Evolutionary conservation across 1,140 invertebrate species (phyloP), one percentile per base, ranked within the genome.

Genomic region (Acromyrmex charruanus): DNA sequence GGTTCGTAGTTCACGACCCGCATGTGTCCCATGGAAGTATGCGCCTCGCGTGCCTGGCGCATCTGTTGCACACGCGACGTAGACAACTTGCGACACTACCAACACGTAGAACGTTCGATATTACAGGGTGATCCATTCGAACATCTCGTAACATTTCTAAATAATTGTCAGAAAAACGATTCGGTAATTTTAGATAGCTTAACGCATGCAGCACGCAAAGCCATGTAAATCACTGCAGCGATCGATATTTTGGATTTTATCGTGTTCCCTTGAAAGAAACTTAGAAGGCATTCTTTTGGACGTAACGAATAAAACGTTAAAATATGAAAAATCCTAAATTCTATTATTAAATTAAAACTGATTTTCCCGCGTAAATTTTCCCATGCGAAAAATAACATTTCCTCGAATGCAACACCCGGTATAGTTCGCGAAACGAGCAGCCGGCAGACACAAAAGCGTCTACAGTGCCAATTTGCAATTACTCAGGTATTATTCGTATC

Each of bases 61-160:
- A 94, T 95, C 94, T 94, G 95, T 95, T 95, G 94, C 95, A 91
- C 94, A 91, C 91, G 91, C 91, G 87, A 88, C 87, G 88, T 88
- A 91, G 89, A 90, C 87, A 88, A 90, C 87, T 84, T 77, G 74
- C 87, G 82, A 90, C 86, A 91, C 55, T 66, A 55, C 72, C 80
- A 74, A 84, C 49, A 79, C 75, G 49, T 51, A 69, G 39, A 16
- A 69, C 74, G 77, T 77, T 77, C 53, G 65, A 69, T 31, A 21
- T 74, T 84, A 63, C n/a, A 61, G 39, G 55, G 58, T 84, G 80
- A 75, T 61, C 66, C 87, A n/a, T 66, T 74, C 58, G 35, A 44
- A 85, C 69, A 39, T 9, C 3, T 82, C 25, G 28, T 16, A 79
- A 55, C 14, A 3, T 81, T n/a, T 49, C n/a, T 25, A 31, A 69